Evolutionary conservation across 2,888 invertebrate species (phyloP), one percentile per base, ranked within the genome.

Genomic region (Papilio gigon): DNA sequence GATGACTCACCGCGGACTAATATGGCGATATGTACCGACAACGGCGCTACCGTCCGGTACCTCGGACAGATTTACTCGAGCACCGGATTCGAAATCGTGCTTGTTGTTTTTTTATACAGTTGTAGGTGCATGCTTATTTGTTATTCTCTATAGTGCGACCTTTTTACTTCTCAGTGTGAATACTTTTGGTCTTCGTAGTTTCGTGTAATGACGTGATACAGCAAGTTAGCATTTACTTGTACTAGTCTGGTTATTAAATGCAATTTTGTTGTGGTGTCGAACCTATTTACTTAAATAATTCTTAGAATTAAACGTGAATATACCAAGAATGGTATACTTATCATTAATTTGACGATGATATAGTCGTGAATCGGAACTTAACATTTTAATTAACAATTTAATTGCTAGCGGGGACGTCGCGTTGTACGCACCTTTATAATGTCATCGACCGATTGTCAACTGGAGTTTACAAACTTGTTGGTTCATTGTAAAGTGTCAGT

Each of bases 1-100:
- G 73, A 75, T 75, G 74, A 74, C 71, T 73, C 72, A 73, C 68
- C 64, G 44, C 64, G 58, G 67, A 63, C 67, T 67, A 67, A 72
- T 72, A 73, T 61, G 69, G 70, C 17, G 35, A 64, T 58, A 35
- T 67, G 67, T 62, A 58, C 67, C 67, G 53, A 40, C 60, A 25
- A 20, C 40, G 6, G 5, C 61, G 25, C 64, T 61, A 30, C 53
- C 20, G 61, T 67, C 42, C 61, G 63, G 56, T 33, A 20, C n/a
- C n/a, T n/a, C n/a, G 58, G 11, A 35, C 59, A 25, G 58, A 59
- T 64, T 44, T 50, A 37, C 53, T 35, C 25, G 8, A 47, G n/a
- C n/a, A 30, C 44, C 17, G 12, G 63, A 63, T 63, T 59, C 68
- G 63, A 50, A 58, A 30, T 22, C 65, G 73, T 25, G 64, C 37